Evolutionary conservation across 2,797 vertebrate species (phyloP).

Genomic region (Cyclopterus lumpus): DNA sequence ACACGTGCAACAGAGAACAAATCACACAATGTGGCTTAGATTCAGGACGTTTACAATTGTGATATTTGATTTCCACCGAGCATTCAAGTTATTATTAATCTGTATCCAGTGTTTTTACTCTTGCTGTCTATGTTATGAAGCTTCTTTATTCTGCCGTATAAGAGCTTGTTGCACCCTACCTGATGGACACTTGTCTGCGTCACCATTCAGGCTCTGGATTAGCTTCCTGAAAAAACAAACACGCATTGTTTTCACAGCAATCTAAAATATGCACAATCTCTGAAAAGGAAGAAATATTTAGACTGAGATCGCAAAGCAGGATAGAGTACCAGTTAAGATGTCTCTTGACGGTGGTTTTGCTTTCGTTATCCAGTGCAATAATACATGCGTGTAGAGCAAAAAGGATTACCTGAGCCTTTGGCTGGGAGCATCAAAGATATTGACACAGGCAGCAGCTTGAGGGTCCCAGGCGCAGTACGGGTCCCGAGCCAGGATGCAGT

Average conservation of each 20-base stretch:
- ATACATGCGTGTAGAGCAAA: slow-evolving; percentile 20
- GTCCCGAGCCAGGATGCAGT: slow-evolving; percentile 93
- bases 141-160: not conserved
- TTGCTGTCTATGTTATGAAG: not conserved
- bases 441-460: slow-evolving; percentile 74
- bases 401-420: slow-evolving; percentile 78
- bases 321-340: slow-evolving; percentile 1
- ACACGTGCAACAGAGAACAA: not conserved
- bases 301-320: slow-evolving; percentile 30
- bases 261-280: slow-evolving; percentile 3
- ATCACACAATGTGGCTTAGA: not conserved
- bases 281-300: not conserved
- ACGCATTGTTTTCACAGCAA: slow-evolving; percentile 1
- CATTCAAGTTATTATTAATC: not conserved
- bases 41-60: not conserved
- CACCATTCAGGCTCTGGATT: slow-evolving; percentile 91
- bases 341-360: slow-evolving; percentile 3
- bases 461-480: slow-evolving; percentile 95
- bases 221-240: slow-evolving; percentile 82
- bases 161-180: slow-evolving; percentile 60
- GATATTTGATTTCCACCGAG: not conserved
- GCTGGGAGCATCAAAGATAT: slow-evolving; percentile 75
- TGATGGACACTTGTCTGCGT: slow-evolving; percentile 87
- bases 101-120: not conserved
- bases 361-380: not conserved